Percentiles rank a stretch among this genome's conserved stretches.
Conservation (phyloP, 1,140 invertebrate genomes). For the Drosophila leontia region DNA sequence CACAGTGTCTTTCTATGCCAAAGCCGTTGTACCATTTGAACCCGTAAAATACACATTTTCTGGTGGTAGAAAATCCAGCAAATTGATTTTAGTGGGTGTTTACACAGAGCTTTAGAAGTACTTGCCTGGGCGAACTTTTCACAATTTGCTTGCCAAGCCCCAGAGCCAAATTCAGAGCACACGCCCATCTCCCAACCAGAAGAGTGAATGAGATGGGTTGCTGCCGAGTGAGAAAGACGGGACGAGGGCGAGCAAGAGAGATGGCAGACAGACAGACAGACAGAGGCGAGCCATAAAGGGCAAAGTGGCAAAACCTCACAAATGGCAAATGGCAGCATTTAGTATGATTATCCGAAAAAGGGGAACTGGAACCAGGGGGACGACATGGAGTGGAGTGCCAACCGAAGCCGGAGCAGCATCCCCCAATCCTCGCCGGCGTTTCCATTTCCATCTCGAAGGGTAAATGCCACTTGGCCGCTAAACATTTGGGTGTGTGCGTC, state of each 20-base stretch:
- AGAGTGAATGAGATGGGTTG: slow-evolving; percentile 3
- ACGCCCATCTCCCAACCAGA: slow-evolving; percentile 25
- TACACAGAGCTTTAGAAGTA: slow-evolving; percentile 82
- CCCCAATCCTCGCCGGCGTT: slow-evolving; percentile 6
- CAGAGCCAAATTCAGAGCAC: slow-evolving; percentile 49
- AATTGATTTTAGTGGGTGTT: slow-evolving; percentile 85
- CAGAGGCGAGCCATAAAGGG: slow-evolving; percentile 61
- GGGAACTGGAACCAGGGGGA: slow-evolving; percentile 3
- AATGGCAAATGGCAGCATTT: slow-evolving; percentile 85
- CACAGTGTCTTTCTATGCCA: slow-evolving; percentile 19
- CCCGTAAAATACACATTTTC: slow-evolving; percentile 83
- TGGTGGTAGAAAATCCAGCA: slow-evolving; percentile 83
- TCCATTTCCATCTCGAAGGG: slow-evolving; percentile 51
- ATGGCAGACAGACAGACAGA: slow-evolving; percentile 22
- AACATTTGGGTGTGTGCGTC: slow-evolving; percentile 67
- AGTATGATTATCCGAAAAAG: slow-evolving; percentile 75
- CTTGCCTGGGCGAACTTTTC: slow-evolving; percentile 73
- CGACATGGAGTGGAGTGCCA: slow-evolving; percentile 23
- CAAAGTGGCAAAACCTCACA: slow-evolving; percentile 84
- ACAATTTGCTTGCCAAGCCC: slow-evolving; percentile 72
- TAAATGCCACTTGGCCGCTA: slow-evolving; percentile 74
- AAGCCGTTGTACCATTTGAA: slow-evolving; percentile 53
- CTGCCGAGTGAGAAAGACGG: slow-evolving; percentile 18
- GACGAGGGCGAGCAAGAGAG: slow-evolving; percentile 19
- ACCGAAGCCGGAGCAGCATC: slow-evolving; percentile 33